Conservation (phyloP, 2,113 vertebrate species). For the Physeter macrocephalus region DNA sequence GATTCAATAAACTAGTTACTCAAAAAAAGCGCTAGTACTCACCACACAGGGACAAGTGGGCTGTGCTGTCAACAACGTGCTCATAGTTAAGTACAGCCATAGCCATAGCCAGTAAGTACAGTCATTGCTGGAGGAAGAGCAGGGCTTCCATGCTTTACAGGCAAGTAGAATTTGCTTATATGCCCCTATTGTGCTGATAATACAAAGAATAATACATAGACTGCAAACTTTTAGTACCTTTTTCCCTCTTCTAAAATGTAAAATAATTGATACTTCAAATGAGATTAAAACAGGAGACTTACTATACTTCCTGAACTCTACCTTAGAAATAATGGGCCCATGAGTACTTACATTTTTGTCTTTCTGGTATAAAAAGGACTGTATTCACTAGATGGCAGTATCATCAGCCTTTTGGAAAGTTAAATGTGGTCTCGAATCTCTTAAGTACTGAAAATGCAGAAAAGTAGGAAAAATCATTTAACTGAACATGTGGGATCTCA, state of each 20-base stretch:
- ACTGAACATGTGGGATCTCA: neutral
- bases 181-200: neutral
- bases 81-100: fast-evolving
- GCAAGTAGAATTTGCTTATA: neutral
- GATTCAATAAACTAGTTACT: neutral
- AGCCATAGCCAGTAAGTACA: no score
- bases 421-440: neutral
- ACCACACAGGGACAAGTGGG: fast-evolving
- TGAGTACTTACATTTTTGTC: neutral
- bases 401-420: slow-evolving; percentile 25
- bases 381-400: slow-evolving; percentile 67
- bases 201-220: neutral
- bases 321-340: neutral
- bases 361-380: neutral
- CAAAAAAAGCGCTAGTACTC: neutral
- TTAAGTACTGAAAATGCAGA: neutral
- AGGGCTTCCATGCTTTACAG: neutral
- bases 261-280: neutral
- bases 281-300: neutral
- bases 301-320: neutral
- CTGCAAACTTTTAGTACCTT: no score
- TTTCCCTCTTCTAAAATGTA: neutral
- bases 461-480: neutral
- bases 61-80: fast-evolving
- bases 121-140: neutral